phyloP scores from a whole-genome alignment of 1,140 invertebrate genomes.

The Harpegnathos saltator region DNA sequence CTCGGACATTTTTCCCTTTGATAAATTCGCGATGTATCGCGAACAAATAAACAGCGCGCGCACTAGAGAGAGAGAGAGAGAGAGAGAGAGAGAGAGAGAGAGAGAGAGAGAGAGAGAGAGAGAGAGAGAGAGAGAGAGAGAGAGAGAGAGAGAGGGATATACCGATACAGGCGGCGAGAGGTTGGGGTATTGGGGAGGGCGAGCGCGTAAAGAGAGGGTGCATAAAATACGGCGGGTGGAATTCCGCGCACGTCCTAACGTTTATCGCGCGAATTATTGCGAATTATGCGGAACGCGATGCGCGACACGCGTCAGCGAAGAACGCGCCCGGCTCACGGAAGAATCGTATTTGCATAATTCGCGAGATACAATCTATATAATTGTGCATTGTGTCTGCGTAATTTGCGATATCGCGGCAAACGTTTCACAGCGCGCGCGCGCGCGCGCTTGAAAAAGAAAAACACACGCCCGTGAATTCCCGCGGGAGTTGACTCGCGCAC shows the following conservation, averaged over 20 bases:
- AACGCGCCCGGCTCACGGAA: constrained; percentile 4
- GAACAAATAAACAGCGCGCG: no score
- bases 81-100: no score
- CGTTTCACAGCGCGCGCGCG: neutral
- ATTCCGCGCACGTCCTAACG: constrained; percentile 1
- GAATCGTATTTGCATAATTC: constrained; percentile 32
- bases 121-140: no score
- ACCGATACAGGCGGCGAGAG: no score
- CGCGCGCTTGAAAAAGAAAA: neutral
- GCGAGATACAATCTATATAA: neutral
- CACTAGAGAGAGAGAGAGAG: no score
- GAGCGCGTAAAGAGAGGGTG: neutral
- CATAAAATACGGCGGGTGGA: neutral
- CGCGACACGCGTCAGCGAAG: neutral
- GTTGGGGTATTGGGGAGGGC: no score
- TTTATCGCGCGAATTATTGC: constrained; percentile 13
- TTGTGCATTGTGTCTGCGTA: constrained; percentile 17
- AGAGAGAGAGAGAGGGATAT: no score
- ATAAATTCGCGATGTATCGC: no score
- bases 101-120: no score
- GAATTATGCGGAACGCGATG: constrained; percentile 31
- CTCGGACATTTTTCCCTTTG: neutral
- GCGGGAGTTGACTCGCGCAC: neutral
- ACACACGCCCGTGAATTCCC: neutral
- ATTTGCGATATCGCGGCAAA: constrained; percentile 2